Percentiles rank a stretch among this genome's conserved stretches.
phyloP scores from a whole-genome alignment of 2,888 invertebrate species.

The Elmis aenea region DNA sequence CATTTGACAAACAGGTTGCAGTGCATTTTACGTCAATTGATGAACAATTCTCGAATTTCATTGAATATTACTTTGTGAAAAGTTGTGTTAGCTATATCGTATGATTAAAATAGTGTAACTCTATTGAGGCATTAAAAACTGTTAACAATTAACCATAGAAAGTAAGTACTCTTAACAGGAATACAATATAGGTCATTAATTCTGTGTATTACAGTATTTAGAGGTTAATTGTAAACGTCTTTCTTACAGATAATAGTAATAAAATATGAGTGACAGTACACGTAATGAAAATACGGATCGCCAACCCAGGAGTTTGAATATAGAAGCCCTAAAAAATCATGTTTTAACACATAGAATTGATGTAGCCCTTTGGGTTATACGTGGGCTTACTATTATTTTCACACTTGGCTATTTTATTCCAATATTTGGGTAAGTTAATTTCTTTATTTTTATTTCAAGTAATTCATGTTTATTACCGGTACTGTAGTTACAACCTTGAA shows the following conservation, averaged over 20 bases:
- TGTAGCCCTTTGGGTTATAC: constrained; percentile 79
- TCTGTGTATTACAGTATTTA: too few species aligned
- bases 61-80: too few species aligned
- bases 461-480: constrained; percentile 3
- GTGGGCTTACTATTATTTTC: constrained; percentile 79
- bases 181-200: too few species aligned
- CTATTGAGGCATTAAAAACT: too few species aligned
- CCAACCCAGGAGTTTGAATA: constrained; percentile 53
- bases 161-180: neutral
- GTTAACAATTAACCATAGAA: neutral
- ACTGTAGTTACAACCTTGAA: neutral
- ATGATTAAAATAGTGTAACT: too few species aligned
- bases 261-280: constrained; percentile 29
- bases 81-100: too few species aligned
- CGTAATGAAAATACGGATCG: constrained; percentile 18
- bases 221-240: too few species aligned
- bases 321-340: constrained; percentile 63
- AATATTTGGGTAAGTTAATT: constrained; percentile 71
- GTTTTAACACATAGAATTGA: constrained; percentile 80
- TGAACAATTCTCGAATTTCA: too few species aligned
- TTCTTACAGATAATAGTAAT: too few species aligned
- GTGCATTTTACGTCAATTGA: too few species aligned
- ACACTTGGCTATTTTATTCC: constrained; percentile 82
- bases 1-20: too few species aligned
- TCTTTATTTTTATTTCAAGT: constrained; percentile 3